These are phyloP conservation scores for Ephestia elutella DNA, from an alignment of 1,140 invertebrate species.

Conservation along the genomic window DNA sequence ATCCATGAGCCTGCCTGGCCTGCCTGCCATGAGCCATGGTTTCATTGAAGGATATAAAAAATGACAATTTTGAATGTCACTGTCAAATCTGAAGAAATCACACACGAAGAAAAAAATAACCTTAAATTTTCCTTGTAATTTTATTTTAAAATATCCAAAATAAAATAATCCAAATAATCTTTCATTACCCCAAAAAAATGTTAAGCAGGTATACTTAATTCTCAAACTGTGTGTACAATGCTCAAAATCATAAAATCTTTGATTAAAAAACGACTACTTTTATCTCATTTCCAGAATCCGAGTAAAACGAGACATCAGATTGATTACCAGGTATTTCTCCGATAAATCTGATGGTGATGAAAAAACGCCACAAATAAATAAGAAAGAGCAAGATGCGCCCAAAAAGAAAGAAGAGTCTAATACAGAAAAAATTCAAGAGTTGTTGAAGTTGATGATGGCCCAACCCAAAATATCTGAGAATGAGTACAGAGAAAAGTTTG, in stretches of 20 bases:
- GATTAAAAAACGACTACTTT: background rate
- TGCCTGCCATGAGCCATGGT: too few relatives aligned
- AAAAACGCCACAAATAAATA: slow-evolving; percentile 30
- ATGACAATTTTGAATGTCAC: too few relatives aligned
- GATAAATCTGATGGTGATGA: slow-evolving; percentile 54
- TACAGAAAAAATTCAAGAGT: slow-evolving; percentile 63
- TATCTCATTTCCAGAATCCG: slow-evolving; percentile 45
- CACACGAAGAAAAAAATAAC: too few relatives aligned
- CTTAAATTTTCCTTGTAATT: too few relatives aligned
- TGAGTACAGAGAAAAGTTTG: slow-evolving; percentile 54
- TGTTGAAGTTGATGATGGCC: slow-evolving; percentile 64
- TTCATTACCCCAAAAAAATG: slow-evolving; percentile 15
- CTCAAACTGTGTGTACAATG: background rate
- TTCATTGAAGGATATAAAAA: too few relatives aligned
- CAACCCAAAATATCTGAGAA: slow-evolving; percentile 52
- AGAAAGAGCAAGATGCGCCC: slow-evolving; percentile 23
- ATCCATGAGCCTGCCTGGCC: too few relatives aligned
- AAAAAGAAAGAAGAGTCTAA: slow-evolving; percentile 33
- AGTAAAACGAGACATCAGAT: slow-evolving; percentile 44
- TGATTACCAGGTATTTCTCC: slow-evolving; percentile 48
- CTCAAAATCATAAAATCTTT: background rate
- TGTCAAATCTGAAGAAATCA: too few relatives aligned
- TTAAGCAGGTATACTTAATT: slow-evolving; percentile 27
- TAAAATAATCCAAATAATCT: too few relatives aligned
- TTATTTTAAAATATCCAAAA: too few relatives aligned